These are phyloP conservation scores for Drosophila bifasciata DNA, from an alignment of 1,140 invertebrate genomes.

Conservation along the genomic window DNA sequence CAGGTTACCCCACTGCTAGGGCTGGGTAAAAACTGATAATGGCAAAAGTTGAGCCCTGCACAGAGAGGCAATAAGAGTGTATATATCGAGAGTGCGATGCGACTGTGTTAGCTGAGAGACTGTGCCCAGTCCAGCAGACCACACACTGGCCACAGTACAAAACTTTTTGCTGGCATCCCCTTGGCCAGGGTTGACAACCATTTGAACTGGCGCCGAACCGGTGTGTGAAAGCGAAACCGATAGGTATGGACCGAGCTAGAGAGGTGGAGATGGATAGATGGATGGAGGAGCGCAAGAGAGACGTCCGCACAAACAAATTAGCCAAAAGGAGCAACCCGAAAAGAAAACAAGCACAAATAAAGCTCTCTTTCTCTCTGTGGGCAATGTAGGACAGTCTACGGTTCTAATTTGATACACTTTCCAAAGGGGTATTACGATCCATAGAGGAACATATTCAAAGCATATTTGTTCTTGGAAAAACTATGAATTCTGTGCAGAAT, in stretches of 20 bases:
- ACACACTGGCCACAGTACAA: conserved; percentile 38
- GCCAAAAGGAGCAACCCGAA: conserved; percentile 72
- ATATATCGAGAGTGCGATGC: conserved; percentile 20
- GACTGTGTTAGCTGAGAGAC: conserved; percentile 33
- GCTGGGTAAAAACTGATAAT: conserved; percentile 58
- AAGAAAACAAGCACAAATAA: conserved; percentile 66
- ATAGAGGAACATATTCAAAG: too few species aligned
- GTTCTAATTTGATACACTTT: conserved; percentile 14
- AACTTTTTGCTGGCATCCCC: conserved; percentile 52
- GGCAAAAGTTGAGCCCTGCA: conserved; percentile 43
- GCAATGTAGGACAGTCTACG: conserved; percentile 49
- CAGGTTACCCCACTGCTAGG: not conserved
- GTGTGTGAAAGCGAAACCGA: conserved; percentile 56
- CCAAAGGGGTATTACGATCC: too few species aligned
- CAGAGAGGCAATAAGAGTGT: conserved; percentile 12
- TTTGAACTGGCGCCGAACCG: conserved; percentile 46
- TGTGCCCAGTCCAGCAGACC: conserved; percentile 10
- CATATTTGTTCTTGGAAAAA: not conserved
- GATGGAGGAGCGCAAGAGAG: conserved; percentile 18
- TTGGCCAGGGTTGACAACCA: conserved; percentile 70
- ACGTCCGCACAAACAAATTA: conserved; percentile 76
- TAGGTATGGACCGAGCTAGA: conserved; percentile 7
- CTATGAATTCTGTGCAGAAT: too few species aligned
- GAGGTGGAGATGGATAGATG: not conserved
- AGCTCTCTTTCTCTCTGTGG: conserved; percentile 36